Evolutionary conservation across 92 coral and sea anemone genomes (phyloP), one percentile per base, ranked within the genome.

Genomic region (Bergia sp.): DNA sequence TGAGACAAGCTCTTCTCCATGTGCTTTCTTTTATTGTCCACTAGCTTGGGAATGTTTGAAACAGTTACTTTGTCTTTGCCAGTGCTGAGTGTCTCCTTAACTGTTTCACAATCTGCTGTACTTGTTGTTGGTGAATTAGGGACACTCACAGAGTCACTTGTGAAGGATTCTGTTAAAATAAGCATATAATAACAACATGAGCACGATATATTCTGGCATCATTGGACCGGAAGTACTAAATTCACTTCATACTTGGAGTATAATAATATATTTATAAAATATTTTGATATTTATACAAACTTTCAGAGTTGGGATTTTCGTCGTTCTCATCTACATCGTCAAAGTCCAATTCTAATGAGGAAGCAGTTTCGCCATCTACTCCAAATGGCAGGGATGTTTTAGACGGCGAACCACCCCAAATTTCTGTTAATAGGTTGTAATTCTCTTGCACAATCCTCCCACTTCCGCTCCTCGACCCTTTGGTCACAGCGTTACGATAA

Each of bases 1-100:
- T 91, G 91, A n/a, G 93, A 89, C 13, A 91, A 89, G 10, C 66
- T n/a, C 61, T 91, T 91, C 39, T 91, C 93, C 92, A 78, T 89
- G 40, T 91, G 93, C 41, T 75, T 88, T 12, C 93, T 76, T 75
- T 91, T 91, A 45, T 89, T 91, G 86, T 91, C 93, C 9, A 91
- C 93, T 20, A 91, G 85, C 55, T 89, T 88, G 9, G 93, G 91
- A 41, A 91, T 91, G 76, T 80, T 87, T 65, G 72, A 65, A 65
- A 65, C 29, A 65, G 72, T 65, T 65, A 65, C 72, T 65, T 65
- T 65, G 72, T 65, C 72, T 65, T 65, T 65, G 72, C 72, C 72
- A 65, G 72, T 65, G 72, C 72, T 65, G n/a, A 0, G 72, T 65
- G 72, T 65, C 72, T 16, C 72, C 3, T 65, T 65, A 65, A 36